phyloP scores from a whole-genome alignment of 2,797 vertebrate genomes.

The Crocidura indochinensis region DNA sequence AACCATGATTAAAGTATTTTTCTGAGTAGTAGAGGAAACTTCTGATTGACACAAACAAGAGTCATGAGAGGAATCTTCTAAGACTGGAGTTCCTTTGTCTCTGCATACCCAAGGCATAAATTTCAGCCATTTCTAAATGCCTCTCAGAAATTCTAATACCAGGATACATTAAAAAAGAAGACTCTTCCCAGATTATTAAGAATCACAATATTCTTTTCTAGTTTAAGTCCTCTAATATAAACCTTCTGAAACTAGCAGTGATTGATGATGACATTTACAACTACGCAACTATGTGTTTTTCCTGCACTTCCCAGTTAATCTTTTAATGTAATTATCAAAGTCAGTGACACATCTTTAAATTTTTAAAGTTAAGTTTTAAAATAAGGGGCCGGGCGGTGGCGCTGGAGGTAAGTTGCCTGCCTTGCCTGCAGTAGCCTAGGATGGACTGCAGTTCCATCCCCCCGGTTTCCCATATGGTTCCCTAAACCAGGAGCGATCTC shows the following conservation, averaged over 20 bases:
- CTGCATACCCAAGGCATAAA: background rate
- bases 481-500: too few relatives aligned
- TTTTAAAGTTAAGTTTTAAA: constrained; percentile 63
- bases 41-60: constrained; percentile 51
- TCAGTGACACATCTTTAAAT: constrained; percentile 3
- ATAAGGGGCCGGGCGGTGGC: too few relatives aligned
- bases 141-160: constrained; percentile 45
- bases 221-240: background rate
- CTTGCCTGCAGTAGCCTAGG: too few relatives aligned
- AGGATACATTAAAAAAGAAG: background rate
- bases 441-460: too few relatives aligned
- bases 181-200: constrained; percentile 8
- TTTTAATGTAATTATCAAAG: constrained; percentile 45
- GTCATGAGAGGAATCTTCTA: constrained; percentile 21
- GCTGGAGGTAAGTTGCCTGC: too few relatives aligned
- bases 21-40: constrained; percentile 57
- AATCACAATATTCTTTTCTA: constrained; percentile 32
- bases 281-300: constrained; percentile 9
- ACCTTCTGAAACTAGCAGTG: constrained; percentile 24
- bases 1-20: constrained; percentile 51
- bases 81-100: background rate
- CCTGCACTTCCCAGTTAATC: constrained; percentile 5
- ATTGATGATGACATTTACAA: constrained; percentile 13
- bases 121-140: constrained; percentile 40
- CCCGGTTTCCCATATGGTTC: too few relatives aligned